These are phyloP conservation scores for Ancistrus triradiatus DNA, from an alignment of 2,113 vertebrate species.

Conservation along the genomic window DNA sequence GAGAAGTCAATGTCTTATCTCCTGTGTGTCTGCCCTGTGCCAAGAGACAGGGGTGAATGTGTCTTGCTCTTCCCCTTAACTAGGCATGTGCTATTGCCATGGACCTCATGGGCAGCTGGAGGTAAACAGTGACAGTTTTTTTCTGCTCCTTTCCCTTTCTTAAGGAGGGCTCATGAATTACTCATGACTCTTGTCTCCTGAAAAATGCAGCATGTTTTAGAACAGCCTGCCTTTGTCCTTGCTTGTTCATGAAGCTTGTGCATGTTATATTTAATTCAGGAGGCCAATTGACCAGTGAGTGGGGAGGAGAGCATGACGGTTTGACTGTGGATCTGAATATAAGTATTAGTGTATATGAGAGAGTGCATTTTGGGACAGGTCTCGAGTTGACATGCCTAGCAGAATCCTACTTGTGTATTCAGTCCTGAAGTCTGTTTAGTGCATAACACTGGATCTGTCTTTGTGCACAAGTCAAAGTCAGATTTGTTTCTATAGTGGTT, in stretches of 20 bases:
- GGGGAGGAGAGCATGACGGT: constrained; percentile 2
- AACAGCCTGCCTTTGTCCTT: constrained; percentile 45
- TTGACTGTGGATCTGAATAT: constrained; percentile 11
- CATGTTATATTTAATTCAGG: constrained; percentile 37
- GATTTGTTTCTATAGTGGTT: no score
- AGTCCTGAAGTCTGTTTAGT: no score
- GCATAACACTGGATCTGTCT: no score
- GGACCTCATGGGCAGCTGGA: constrained; percentile 31
- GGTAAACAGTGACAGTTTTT: constrained; percentile 41
- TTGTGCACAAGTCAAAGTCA: no score
- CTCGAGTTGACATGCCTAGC: no score
- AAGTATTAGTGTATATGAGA: no score
- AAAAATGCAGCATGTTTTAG: constrained; percentile 46
- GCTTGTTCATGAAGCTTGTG: constrained; percentile 37
- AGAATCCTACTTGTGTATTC: no score
- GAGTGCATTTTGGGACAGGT: no score
- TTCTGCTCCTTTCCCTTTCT: constrained; percentile 25
- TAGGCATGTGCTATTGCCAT: constrained; percentile 29
- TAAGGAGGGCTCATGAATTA: constrained; percentile 47
- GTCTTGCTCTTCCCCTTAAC: constrained; percentile 38
- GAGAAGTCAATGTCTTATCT: constrained; percentile 10
- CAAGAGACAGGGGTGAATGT: constrained; percentile 17
- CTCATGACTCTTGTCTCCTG: constrained; percentile 43
- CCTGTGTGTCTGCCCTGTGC: constrained; percentile 2
- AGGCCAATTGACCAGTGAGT: constrained; percentile 15